phyloP scores from a whole-genome alignment of 2,888 invertebrate genomes.

The Synergus itoensis region DNA sequence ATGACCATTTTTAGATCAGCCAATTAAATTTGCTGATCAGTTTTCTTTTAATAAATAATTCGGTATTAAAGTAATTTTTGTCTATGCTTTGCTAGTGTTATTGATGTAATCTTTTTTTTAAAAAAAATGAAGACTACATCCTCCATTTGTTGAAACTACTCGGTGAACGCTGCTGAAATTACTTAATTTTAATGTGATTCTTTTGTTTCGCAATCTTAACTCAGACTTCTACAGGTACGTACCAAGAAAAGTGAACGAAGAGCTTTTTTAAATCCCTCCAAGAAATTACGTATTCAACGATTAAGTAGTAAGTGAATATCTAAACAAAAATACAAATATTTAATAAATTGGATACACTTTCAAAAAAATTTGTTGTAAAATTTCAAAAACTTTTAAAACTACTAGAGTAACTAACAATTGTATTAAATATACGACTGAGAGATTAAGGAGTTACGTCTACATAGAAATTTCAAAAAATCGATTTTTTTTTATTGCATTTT shows the following conservation, averaged over 20 bases:
- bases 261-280: neutral
- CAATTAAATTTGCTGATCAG: neutral
- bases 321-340: neutral
- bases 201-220: neutral
- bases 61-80: neutral
- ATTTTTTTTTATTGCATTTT: no score
- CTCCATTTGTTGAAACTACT: neutral
- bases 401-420: no score
- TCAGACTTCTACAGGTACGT: conserved; percentile 20
- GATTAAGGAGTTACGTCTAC: no score
- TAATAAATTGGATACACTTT: neutral
- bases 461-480: no score
- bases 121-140: neutral
- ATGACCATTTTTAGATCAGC: neutral
- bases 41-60: neutral
- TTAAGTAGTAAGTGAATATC: neutral
- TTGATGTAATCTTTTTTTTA: neutral
- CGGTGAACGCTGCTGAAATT: neutral
- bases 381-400: no score
- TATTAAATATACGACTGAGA: no score
- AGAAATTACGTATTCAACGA: conserved; percentile 10
- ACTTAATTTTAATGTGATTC: conserved; percentile 19
- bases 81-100: conserved; percentile 3
- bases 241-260: neutral
- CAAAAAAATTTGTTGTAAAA: no score